Evolutionary conservation across 2,797 vertebrate species (phyloP).

Genomic region (Chloroceryle inda): DNA sequence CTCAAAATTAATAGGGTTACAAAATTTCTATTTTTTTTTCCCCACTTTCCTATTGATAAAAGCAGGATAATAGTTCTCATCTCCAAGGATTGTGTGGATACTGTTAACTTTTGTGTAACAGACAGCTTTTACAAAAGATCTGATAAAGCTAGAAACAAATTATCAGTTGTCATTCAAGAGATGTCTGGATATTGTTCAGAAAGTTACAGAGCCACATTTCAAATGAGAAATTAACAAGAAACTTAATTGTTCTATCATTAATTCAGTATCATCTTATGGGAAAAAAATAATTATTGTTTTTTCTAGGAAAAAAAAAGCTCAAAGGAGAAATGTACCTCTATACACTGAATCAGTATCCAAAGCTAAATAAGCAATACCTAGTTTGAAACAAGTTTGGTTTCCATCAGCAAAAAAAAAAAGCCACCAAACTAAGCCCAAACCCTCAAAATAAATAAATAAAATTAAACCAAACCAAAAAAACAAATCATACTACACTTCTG

Average conservation of each 20-base stretch:
- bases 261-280: constrained; percentile 8
- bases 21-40: neutral
- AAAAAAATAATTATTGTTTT: neutral
- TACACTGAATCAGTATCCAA: neutral
- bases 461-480: neutral
- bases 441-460: neutral
- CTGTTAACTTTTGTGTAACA: neutral
- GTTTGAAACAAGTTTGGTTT: neutral
- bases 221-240: neutral
- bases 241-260: neutral
- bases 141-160: neutral
- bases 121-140: neutral
- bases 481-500: neutral
- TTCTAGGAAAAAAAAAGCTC: neutral
- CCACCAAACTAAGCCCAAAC: neutral
- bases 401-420: neutral
- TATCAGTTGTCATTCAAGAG: neutral
- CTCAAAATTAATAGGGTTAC: neutral
- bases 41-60: neutral
- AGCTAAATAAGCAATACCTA: neutral
- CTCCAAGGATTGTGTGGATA: neutral
- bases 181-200: neutral
- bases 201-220: neutral
- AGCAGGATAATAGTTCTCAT: neutral
- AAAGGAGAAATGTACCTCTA: neutral